Evolutionary conservation across 2,888 invertebrate genomes (phyloP), one percentile per base, ranked within the genome.

Genomic region (Isoperla grammatica): DNA sequence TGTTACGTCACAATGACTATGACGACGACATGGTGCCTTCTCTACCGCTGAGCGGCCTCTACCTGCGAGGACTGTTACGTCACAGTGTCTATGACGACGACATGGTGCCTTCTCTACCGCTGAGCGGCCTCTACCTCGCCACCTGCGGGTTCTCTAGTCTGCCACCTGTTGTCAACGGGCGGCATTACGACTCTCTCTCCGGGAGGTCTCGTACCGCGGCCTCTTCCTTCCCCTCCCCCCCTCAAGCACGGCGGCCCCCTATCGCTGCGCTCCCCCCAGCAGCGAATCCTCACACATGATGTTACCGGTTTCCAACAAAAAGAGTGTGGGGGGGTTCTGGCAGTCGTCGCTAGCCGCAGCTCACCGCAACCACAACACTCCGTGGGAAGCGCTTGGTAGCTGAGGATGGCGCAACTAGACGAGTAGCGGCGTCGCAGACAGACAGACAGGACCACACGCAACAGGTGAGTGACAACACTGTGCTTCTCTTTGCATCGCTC

Each of bases 91-190:
- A 6, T 4, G 4, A 8, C 29, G 29, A 29, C 8, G 29, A 8
- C 8, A n/a, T 8, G 8, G 29, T 29, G 29, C 8, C 5, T 29
- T 29, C 5, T 29, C 5, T 29, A 8, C 4, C 8, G 29, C 5
- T 29, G 29, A 29, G 29, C 29, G 8, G 29, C 29, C 29, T 29
- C 29, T n/a, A 13, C 12, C 19, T 15, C 45, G 15, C 45, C 19
- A 17, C 13, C 15, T 45, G 45, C 13, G 11, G 11, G 15, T n/a
- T n/a, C n/a, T n/a, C 15, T 5, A 1, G 2, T 15, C 9, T 46
- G 54, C 61, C 61, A 61, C 61, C 61, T 61, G 61, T 61, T 61
- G 61, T 57, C 58, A 58, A 58, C 54, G 56, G 13, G 35, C 60
- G 39, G 53, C 57, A 61, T 39, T 50, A 56, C 20, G 46, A 11